Base-by-base conservation (phyloP, 2,888 invertebrate genomes). In the Ectropis crepuscularia region DNA sequence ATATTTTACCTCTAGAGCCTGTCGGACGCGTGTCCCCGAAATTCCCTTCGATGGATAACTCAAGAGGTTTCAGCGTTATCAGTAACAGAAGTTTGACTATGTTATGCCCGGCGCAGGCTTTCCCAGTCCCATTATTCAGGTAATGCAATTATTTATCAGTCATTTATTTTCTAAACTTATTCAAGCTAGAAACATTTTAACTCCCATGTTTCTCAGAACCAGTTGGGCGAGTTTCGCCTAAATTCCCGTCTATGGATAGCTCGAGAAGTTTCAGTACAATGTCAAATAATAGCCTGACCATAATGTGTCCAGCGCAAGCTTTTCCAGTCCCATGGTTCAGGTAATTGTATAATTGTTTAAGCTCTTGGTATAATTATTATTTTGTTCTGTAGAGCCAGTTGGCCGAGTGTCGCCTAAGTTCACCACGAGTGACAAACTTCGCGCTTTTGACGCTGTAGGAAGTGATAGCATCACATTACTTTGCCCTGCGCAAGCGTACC, bases 401-500 rank as follows among this genome's bases (percentile, higher is more conserved):
- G 95, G 95, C 83, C 94, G 94, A 67, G 95, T 95, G 79, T 94
- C 94, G 61, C 95, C 96, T 73, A 95, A 95, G 77, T 95, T 95
- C 80, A 94, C 94, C 57, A 92, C 90, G 66, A 95, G 95, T 71
- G 93, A 94, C 70, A 94, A 94, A 88, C 94, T 94, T 79, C 94
- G 94, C 67, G 94, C 94, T 75, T 94, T 96, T 80, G 95, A 95
- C 66, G 87, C 91, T 72, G 80, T 78, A 63, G 87, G 88, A 72
- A 87, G 87, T 60, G 91, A 88, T 73, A 94, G 92, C 79, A 83
- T 92, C 72, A 92, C 93, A 59, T 81, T 96, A 74, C 90, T 96
- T 81, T 96, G 96, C 82, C 96, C 95, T 74, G 96, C 96, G 64
- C 96, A 96, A 93, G 96, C 95, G 77, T 96, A 94, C 86, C 96